Conservation (phyloP, 2,888 invertebrate genomes). For the Penaeus monodon region DNA sequence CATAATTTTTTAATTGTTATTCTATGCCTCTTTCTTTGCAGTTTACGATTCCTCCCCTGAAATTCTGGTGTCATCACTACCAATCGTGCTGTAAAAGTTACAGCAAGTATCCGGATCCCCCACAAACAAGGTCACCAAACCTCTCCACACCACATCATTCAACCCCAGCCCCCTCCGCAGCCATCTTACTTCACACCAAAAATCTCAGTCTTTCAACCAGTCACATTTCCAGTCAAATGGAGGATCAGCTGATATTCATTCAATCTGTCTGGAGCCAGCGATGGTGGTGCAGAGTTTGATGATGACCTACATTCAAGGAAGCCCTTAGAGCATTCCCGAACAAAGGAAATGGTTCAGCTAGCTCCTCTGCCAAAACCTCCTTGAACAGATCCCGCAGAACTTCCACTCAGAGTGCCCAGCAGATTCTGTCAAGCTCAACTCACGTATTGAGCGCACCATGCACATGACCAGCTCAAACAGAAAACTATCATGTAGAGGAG, state of each 20-base stretch:
- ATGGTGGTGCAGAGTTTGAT: conserved; percentile 52
- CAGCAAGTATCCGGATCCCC: conserved; percentile 26
- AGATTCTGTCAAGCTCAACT: conserved; percentile 56
- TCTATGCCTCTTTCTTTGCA: conserved; percentile 15
- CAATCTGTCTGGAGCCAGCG: conserved; percentile 26
- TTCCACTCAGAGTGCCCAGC: conserved; percentile 38
- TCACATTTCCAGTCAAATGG: conserved; percentile 37
- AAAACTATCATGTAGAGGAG: conserved; percentile 59
- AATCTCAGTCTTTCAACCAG: not conserved
- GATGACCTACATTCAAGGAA: conserved; percentile 66
- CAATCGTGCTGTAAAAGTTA: conserved; percentile 48
- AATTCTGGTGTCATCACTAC: conserved; percentile 60
- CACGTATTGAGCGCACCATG: conserved; percentile 61
- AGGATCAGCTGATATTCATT: conserved; percentile 9
- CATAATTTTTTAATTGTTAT: not conserved
- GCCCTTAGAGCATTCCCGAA: conserved; percentile 65
- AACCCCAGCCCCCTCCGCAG: conserved; percentile 31
- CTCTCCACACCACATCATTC: conserved; percentile 45
- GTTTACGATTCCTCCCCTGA: conserved; percentile 65
- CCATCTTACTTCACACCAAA: conserved; percentile 22
- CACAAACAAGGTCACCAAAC: conserved; percentile 19
- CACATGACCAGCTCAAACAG: conserved; percentile 61
- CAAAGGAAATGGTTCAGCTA: conserved; percentile 30
- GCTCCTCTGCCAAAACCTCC: conserved; percentile 33
- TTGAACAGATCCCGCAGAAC: conserved; percentile 34